Evolutionary conservation across 2,797 vertebrate genomes (phyloP).

Genomic region (Microctenopoma lineatum): DNA sequence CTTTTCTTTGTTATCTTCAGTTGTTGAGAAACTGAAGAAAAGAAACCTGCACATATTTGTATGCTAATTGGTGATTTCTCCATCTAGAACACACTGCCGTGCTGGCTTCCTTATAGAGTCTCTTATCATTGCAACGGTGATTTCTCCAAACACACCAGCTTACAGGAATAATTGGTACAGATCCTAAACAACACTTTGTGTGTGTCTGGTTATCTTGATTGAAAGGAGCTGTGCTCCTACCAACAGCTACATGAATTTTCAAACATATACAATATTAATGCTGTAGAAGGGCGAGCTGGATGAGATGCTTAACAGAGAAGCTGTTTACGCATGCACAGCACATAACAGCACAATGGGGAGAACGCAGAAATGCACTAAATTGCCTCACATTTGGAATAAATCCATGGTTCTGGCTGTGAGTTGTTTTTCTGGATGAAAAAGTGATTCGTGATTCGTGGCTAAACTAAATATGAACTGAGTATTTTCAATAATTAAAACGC

Average conservation of each 20-base stretch:
- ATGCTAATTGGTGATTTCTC: slow-evolving; percentile 66
- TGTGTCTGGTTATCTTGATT: slow-evolving; percentile 37
- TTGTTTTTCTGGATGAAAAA: slow-evolving; percentile 60
- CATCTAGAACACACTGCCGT: slow-evolving; percentile 3
- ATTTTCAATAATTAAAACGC: slow-evolving; percentile 77
- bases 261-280: slow-evolving; percentile 37
- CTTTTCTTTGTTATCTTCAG: slow-evolving; percentile 13
- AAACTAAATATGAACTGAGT: slow-evolving; percentile 62
- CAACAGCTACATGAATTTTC: slow-evolving; percentile 27
- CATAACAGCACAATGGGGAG: slow-evolving; percentile 3
- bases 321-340: slow-evolving; percentile 35
- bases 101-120: slow-evolving; percentile 33
- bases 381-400: slow-evolving; percentile 29
- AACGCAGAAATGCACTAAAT: slow-evolving; percentile 23
- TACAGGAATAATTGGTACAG: slow-evolving; percentile 60
- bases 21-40: slow-evolving; percentile 35
- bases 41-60: slow-evolving; percentile 42
- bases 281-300: slow-evolving; percentile 5
- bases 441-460: slow-evolving; percentile 47
- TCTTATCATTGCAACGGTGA: slow-evolving; percentile 57
- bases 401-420: slow-evolving; percentile 31
- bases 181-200: slow-evolving; percentile 44
- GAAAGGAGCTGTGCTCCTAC: slow-evolving; percentile 37
- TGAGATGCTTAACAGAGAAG: slow-evolving; percentile 19
- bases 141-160: slow-evolving; percentile 38